Conservation (phyloP, 2,888 invertebrate species). For the Dinocampus coccinellae region DNA sequence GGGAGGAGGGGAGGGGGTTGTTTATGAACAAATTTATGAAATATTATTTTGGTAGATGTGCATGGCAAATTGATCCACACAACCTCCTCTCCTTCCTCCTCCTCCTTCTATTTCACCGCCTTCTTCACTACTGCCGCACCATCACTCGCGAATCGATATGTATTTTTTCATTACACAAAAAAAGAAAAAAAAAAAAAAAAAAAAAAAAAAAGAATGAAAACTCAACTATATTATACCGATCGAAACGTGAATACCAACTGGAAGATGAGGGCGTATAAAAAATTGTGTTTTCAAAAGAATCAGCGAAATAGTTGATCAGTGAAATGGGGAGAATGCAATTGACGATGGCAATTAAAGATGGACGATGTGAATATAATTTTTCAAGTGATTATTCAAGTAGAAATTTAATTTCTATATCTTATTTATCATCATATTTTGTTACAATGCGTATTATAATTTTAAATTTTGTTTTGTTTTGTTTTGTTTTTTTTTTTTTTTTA, state of each 20-base stretch:
- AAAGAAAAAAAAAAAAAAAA: neutral
- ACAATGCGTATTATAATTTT: too few species aligned
- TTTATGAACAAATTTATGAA: too few species aligned
- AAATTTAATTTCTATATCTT: neutral
- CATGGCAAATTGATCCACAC: neutral
- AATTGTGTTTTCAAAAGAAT: neutral
- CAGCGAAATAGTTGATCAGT: neutral
- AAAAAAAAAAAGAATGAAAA: neutral
- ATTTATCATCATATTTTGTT: neutral
- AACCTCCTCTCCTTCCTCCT: neutral
- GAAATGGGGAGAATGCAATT: neutral
- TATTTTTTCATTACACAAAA: neutral
- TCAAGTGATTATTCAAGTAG: neutral
- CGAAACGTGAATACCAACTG: neutral
- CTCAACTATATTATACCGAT: neutral
- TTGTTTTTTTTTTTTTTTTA: too few species aligned
- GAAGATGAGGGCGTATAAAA: neutral
- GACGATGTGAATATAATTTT: neutral
- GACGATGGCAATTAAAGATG: neutral
- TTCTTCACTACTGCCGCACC: too few species aligned
- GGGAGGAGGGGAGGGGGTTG: too few species aligned
- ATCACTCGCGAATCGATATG: neutral
- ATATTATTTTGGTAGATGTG: neutral
- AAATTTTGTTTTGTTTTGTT: too few species aligned
- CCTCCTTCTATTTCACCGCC: too few species aligned